These are phyloP conservation scores for Tragelaphus buxtoni DNA, from an alignment of 2,113 vertebrate species.

Conservation along the genomic window DNA sequence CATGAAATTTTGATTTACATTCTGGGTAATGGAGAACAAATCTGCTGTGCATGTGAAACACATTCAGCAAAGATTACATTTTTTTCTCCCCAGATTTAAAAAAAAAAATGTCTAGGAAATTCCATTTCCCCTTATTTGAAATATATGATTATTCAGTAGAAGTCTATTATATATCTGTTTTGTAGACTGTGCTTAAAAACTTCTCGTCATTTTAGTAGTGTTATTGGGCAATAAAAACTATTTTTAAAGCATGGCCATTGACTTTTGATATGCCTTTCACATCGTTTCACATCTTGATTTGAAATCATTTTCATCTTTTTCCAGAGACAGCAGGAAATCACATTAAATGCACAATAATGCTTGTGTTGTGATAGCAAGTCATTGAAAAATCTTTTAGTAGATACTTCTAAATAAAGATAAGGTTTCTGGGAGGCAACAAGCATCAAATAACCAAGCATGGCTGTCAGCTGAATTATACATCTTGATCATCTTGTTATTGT, in stretches of 20 bases:
- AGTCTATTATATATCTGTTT: not conserved
- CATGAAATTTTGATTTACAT: not conserved
- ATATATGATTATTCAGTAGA: not conserved
- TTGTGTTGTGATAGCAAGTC: conserved; percentile 10
- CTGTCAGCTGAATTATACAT: conserved; percentile 36
- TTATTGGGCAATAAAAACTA: not conserved
- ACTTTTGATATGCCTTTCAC: not conserved
- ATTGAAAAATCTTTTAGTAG: conserved; percentile 35
- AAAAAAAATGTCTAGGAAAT: not conserved
- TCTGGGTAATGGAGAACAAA: not conserved
- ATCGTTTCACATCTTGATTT: conserved; percentile 39
- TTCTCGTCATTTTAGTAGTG: not conserved
- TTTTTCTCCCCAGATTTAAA: not conserved
- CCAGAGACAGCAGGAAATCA: conserved; percentile 21
- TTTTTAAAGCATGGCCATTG: not conserved
- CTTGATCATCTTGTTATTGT: conserved; percentile 24
- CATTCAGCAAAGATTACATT: not conserved
- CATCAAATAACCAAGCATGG: conserved; percentile 12
- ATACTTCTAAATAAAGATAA: conserved; percentile 51
- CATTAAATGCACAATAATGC: conserved; percentile 46
- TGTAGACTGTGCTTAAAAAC: not conserved
- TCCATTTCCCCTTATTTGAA: conserved; percentile 22
- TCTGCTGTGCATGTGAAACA: not conserved
- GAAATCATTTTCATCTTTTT: conserved; percentile 19
- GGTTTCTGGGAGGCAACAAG: conserved; percentile 5